These are phyloP conservation scores for Nycticorax nycticorax DNA, from an alignment of 2,113 vertebrate genomes.

Conservation along the genomic window DNA sequence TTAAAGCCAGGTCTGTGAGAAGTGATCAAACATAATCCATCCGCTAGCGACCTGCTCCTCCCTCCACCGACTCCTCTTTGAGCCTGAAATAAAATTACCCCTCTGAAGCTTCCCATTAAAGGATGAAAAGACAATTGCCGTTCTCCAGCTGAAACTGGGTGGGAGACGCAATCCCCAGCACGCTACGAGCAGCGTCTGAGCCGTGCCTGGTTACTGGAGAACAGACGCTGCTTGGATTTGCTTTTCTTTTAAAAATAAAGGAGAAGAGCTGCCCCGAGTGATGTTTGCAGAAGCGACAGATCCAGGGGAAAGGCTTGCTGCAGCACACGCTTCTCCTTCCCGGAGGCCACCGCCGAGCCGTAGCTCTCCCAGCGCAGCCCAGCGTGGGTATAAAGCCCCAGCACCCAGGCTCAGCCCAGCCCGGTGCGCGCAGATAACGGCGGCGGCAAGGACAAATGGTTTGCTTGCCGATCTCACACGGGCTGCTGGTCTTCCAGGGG, in stretches of 20 bases:
- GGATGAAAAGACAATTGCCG: not conserved
- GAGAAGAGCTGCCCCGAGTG: not conserved
- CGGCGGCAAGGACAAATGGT: not conserved
- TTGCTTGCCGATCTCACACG: not conserved
- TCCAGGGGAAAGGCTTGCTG: not conserved
- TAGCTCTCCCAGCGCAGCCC: not conserved
- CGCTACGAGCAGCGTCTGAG: accelerated
- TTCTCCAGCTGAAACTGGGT: not conserved
- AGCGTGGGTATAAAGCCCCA: not conserved
- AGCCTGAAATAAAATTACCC: constrained; percentile 24
- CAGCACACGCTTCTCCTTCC: not conserved
- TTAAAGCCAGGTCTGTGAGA: constrained; percentile 45
- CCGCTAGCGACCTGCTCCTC: constrained; percentile 1
- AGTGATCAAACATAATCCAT: constrained; percentile 42
- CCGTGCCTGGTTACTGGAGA: not conserved
- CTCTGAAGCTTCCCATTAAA: not conserved
- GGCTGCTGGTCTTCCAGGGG: not conserved
- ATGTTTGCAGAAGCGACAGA: not conserved
- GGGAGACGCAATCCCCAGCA: not conserved
- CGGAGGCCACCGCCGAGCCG: not conserved
- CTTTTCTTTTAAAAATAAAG: not conserved
- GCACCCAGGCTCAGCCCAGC: not conserved
- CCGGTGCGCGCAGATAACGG: not conserved
- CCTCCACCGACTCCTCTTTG: not conserved
- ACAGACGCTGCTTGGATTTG: not conserved